phyloP scores from a whole-genome alignment of 2,113 vertebrate species.

The Hypocryptadius cinnamomeus region DNA sequence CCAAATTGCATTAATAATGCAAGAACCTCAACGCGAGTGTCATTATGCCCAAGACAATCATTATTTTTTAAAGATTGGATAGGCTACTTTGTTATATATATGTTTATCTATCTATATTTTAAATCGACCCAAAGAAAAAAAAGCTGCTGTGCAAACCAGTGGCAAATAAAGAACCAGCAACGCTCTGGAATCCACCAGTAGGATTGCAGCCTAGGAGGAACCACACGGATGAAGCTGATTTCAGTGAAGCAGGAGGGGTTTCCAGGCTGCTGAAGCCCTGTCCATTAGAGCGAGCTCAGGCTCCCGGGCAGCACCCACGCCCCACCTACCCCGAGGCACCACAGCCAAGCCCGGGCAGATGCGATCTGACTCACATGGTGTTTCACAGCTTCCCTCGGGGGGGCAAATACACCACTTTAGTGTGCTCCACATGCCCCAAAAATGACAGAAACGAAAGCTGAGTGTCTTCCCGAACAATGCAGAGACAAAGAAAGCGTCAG shows the following conservation, averaged over 20 bases:
- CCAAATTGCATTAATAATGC: not conserved
- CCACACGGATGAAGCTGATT: not conserved
- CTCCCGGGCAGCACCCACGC: not conserved
- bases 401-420: not conserved
- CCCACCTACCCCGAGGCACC: not conserved
- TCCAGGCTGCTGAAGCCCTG: not conserved
- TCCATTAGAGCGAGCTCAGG: not conserved
- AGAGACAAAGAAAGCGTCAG: not conserved
- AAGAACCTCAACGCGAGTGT: not conserved
- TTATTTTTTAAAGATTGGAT: not conserved
- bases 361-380: fast-evolving
- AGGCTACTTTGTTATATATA: not conserved
- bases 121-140: not conserved
- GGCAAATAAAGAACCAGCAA: not conserved
- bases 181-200: not conserved
- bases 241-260: not conserved
- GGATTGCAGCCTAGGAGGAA: fast-evolving
- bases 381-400: not conserved
- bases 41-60: not conserved
- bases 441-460: not conserved
- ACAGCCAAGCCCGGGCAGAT: not conserved
- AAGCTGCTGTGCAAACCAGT: not conserved
- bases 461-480: not conserved
- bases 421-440: not conserved
- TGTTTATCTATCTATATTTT: not conserved